These are phyloP conservation scores for Lasioglossum villosulum DNA, from an alignment of 2,888 invertebrate genomes.

Conservation along the genomic window DNA sequence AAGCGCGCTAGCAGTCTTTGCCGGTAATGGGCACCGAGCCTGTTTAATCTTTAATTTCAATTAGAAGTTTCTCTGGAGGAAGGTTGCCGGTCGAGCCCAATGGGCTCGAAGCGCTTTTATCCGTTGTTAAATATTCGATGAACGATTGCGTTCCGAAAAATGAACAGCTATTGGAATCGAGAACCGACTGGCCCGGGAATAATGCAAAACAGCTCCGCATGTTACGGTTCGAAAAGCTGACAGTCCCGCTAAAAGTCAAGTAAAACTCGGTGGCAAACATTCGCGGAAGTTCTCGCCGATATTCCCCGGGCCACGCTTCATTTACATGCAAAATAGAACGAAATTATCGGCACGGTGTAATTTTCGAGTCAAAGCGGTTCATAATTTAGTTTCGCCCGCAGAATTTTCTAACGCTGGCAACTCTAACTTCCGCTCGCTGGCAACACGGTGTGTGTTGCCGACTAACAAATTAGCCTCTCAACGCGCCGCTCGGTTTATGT, in stretches of 20 bases:
- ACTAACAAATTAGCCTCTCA: background rate
- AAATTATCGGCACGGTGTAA: conserved; percentile 9
- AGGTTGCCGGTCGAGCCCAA: background rate
- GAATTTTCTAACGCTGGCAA: conserved; percentile 9
- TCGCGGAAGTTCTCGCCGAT: background rate
- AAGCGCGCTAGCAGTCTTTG: background rate
- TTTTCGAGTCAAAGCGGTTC: conserved; percentile 11
- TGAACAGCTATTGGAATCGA: background rate
- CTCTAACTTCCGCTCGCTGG: background rate
- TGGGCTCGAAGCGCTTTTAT: background rate
- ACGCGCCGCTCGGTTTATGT: background rate
- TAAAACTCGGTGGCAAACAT: background rate
- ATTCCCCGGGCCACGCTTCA: background rate
- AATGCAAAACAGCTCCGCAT: background rate
- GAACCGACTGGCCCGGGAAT: background rate
- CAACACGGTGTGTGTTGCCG: background rate
- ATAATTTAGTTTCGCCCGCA: conserved; percentile 17
- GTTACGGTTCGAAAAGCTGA: background rate
- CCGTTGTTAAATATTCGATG: background rate
- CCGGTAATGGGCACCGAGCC: background rate
- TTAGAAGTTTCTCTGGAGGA: background rate
- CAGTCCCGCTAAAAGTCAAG: background rate
- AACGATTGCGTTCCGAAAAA: background rate
- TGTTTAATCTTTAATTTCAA: conserved; percentile 6
- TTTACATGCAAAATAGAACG: conserved; percentile 14